These are phyloP conservation scores for Oreortyx pictus DNA, from an alignment of 2,797 vertebrate genomes.

Conservation along the genomic window DNA sequence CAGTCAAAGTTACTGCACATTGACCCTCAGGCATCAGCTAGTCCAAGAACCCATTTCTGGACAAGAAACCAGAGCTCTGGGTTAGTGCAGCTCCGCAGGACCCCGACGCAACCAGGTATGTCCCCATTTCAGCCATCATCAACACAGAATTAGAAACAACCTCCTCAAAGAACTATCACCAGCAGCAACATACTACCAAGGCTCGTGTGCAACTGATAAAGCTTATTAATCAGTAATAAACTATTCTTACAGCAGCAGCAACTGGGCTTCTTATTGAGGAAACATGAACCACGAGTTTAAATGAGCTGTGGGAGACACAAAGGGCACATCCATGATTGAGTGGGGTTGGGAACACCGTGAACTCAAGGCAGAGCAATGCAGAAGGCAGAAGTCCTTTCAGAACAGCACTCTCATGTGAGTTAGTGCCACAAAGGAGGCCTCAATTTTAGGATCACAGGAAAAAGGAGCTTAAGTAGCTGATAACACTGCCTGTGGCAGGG, in stretches of 20 bases:
- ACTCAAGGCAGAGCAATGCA: neutral
- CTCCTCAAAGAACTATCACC: too few relatives aligned
- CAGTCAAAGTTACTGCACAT: neutral
- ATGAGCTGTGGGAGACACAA: accelerated
- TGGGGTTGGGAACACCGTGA: neutral
- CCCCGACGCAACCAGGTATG: accelerated
- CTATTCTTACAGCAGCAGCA: neutral
- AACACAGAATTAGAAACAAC: neutral
- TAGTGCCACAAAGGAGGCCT: neutral
- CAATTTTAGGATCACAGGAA: too few relatives aligned
- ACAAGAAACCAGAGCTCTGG: neutral
- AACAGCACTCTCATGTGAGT: neutral
- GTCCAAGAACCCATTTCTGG: accelerated
- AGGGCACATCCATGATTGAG: accelerated
- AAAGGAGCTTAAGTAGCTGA: too few relatives aligned
- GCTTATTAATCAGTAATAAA: neutral
- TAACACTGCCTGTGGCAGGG: too few relatives aligned
- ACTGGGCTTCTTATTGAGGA: neutral
- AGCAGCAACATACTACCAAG: accelerated
- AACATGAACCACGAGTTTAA: accelerated
- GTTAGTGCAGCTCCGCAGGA: accelerated
- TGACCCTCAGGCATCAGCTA: neutral
- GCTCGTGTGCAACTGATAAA: accelerated
- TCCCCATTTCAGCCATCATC: neutral
- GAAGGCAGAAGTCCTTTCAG: neutral